A percentile compares a stretch with the other conserved stretches of the same genome.
Conservation (phyloP, 2,797 vertebrate genomes). For the Gephyroberyx darwinii region DNA sequence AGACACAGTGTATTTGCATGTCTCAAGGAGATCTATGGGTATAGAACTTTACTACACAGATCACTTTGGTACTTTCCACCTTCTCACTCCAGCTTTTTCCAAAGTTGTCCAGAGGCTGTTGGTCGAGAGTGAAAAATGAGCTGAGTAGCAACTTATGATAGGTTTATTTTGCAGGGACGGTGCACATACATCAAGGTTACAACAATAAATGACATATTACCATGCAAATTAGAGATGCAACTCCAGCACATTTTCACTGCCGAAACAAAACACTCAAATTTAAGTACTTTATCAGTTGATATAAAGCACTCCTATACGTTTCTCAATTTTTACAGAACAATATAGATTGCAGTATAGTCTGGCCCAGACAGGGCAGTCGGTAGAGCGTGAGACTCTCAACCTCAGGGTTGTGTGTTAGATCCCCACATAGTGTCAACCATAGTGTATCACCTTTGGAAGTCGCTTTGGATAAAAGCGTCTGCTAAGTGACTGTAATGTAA, state of each 20-base stretch:
- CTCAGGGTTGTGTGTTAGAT: too few species aligned
- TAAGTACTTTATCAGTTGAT: conserved; percentile 37
- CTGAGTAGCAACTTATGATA: conserved; percentile 67
- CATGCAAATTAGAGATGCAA: conserved; percentile 66
- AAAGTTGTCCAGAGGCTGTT: conserved; percentile 58
- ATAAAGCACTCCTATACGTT: conserved; percentile 16
- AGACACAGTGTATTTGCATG: conserved; percentile 67
- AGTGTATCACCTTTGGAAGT: too few species aligned
- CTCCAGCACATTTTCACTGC: conserved; percentile 42
- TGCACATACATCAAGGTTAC: conserved; percentile 68
- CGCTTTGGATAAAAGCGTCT: too few species aligned
- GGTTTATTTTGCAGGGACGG: conserved; percentile 73
- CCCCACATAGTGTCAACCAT: too few species aligned
- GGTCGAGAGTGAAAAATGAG: conserved; percentile 74
- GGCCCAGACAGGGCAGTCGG: too few species aligned
- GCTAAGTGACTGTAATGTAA: too few species aligned
- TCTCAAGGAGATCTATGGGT: conserved; percentile 68
- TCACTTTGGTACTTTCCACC: conserved; percentile 53
- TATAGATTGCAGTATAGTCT: too few species aligned
- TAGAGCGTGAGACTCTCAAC: too few species aligned
- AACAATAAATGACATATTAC: conserved; percentile 73
- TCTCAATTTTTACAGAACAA: conserved; percentile 28
- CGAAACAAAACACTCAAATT: conserved; percentile 55
- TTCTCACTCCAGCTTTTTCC: conserved; percentile 12
- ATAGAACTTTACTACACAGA: conserved; percentile 52